Percentiles rank a stretch among this genome's conserved stretches.
These are phyloP conservation scores for Cantharis nigra DNA, from an alignment of 2,888 invertebrate species.

Conservation along the genomic window DNA sequence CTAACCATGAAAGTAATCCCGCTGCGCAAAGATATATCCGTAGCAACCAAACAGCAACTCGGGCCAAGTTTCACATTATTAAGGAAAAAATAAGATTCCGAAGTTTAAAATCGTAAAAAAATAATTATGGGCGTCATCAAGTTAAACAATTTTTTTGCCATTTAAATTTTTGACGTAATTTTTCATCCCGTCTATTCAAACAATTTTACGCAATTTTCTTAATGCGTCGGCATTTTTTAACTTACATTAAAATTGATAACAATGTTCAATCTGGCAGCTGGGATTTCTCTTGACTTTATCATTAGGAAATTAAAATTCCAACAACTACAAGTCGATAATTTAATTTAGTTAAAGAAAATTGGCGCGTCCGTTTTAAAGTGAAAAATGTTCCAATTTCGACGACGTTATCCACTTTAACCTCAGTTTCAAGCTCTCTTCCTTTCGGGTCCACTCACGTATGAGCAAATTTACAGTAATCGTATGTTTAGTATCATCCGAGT, in stretches of 20 bases:
- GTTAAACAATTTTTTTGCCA: not conserved
- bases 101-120: not conserved
- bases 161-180: not conserved
- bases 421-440: not conserved
- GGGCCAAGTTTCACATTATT: not conserved
- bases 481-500: not conserved
- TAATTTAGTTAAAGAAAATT: not conserved
- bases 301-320: slow-evolving; percentile 7
- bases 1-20: not conserved
- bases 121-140: not conserved
- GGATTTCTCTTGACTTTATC: slow-evolving; percentile 6
- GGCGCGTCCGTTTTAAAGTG: not conserved
- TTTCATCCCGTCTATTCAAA: not conserved
- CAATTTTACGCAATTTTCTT: slow-evolving; percentile 3
- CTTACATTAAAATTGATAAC: slow-evolving; percentile 8
- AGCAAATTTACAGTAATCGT: not conserved
- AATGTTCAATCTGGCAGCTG: not conserved
- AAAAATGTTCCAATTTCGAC: not conserved
- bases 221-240: slow-evolving; percentile 1
- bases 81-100: not conserved
- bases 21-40: not conserved
- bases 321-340: slow-evolving; percentile 6
- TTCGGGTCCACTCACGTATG: not conserved
- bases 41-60: not conserved
- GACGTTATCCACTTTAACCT: slow-evolving; percentile 5